Percentiles rank a stretch among this genome's conserved stretches.
Conservation (phyloP, 2,888 invertebrate species). For the Dyspetes luteomarginatus region DNA sequence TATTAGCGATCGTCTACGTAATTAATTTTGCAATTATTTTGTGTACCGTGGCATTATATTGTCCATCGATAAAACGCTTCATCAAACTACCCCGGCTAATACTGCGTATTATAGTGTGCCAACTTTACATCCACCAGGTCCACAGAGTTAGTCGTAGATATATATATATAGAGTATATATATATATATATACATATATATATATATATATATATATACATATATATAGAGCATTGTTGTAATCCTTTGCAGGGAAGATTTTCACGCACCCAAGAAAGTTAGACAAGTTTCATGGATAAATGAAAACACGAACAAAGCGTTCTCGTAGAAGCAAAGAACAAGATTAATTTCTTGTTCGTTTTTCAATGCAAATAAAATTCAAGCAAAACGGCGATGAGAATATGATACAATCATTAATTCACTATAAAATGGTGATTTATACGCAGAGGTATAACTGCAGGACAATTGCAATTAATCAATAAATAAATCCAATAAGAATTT, state of each 20-base stretch:
- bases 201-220: background rate
- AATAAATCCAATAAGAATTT: too few relatives aligned
- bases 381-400: background rate
- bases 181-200: background rate
- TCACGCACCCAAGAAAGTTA: background rate
- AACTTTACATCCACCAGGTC: background rate
- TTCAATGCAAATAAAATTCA: background rate
- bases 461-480: too few relatives aligned
- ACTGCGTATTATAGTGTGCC: background rate
- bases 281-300: constrained; percentile 1
- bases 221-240: constrained; percentile 15
- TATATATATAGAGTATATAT: background rate
- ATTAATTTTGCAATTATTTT: constrained; percentile 36
- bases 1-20: background rate
- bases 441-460: background rate
- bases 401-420: background rate
- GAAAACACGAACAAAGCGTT: constrained; percentile 6
- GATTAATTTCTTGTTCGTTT: background rate
- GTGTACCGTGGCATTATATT: too few relatives aligned
- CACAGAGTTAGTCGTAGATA: too few relatives aligned
- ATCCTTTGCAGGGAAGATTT: constrained; percentile 46
- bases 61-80: too few relatives aligned
- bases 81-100: background rate
- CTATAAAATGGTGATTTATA: background rate
- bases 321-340: background rate